Evolutionary conservation across 2,888 invertebrate genomes (phyloP).

Genomic region (Coelopa pilipes): DNA sequence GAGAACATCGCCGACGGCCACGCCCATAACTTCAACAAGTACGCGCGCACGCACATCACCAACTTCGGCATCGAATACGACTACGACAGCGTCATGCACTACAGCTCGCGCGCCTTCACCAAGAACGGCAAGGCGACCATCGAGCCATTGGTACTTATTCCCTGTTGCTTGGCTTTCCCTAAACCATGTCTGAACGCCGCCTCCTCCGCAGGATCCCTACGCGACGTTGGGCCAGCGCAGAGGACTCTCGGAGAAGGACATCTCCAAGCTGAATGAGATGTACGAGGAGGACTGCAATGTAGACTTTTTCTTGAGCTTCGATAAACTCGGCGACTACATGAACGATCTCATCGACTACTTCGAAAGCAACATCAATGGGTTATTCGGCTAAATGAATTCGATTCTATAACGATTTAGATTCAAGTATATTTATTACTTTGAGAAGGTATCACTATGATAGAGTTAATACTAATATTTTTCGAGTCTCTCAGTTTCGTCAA

Average conservation of each 20-base stretch:
- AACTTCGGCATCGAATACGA: conserved; percentile 77
- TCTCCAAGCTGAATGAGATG: conserved; percentile 69
- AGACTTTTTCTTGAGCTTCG: conserved; percentile 51
- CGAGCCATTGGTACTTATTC: conserved; percentile 68
- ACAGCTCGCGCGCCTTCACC: conserved; percentile 75
- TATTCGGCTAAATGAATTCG: conserved; percentile 43
- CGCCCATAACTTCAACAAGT: conserved; percentile 74
- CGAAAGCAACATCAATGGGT: conserved; percentile 49
- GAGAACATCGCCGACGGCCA: conserved; percentile 72
- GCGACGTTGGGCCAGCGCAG: conserved; percentile 69
- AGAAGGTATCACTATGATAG: too few species aligned
- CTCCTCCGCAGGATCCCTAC: conserved; percentile 63
- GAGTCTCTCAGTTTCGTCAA: too few species aligned
- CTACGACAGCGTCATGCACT: conserved; percentile 80
- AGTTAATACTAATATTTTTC: too few species aligned
- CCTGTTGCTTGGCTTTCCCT: too few species aligned
- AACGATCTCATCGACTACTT: conserved; percentile 57
- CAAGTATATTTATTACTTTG: too few species aligned
- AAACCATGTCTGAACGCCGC: too few species aligned
- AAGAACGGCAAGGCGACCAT: conserved; percentile 76
- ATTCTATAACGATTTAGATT: too few species aligned
- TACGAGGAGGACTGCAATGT: conserved; percentile 66
- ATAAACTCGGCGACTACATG: conserved; percentile 53
- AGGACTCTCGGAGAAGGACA: conserved; percentile 69
- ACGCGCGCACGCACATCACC: conserved; percentile 72